Percentiles rank a stretch among this genome's conserved stretches.
Evolutionary conservation across 2,113 vertebrate species (phyloP).

Genomic region (Pongo pygmaeus): DNA sequence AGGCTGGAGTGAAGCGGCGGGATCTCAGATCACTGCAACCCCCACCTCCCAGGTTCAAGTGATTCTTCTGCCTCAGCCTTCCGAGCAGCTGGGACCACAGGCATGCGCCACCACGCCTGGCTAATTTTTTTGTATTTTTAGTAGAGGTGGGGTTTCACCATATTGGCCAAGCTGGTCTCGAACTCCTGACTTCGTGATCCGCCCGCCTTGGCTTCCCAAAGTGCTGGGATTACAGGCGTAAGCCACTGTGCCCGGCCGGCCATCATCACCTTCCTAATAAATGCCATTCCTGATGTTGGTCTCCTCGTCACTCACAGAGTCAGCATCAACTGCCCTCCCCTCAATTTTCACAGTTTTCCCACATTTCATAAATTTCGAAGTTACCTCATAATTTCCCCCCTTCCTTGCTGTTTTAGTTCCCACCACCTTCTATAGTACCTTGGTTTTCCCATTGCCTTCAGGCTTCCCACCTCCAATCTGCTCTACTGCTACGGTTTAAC

Average conservation of each 20-base stretch:
- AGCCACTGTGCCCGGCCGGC: neutral
- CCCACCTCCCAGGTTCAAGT: too few relatives aligned
- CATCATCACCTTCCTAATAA: neutral
- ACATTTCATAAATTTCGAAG: neutral
- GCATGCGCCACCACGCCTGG: too few relatives aligned
- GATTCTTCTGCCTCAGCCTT: too few relatives aligned
- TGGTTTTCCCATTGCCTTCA: neutral
- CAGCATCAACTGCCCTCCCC: neutral
- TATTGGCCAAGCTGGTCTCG: too few relatives aligned
- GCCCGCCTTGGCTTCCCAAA: too few relatives aligned
- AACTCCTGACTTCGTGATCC: too few relatives aligned
- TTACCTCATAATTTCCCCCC: neutral
- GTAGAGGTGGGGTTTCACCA: too few relatives aligned
- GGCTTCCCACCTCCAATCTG: neutral
- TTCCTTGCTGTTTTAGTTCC: neutral
- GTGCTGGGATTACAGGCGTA: too few relatives aligned
- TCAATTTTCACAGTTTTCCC: neutral
- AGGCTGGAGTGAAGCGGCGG: too few relatives aligned
- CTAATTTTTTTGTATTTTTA: too few relatives aligned
- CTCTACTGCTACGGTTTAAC: neutral
- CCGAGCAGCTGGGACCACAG: too few relatives aligned
- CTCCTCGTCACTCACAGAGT: neutral
- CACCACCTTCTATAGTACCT: neutral
- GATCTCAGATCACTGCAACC: too few relatives aligned
- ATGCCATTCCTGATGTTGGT: neutral